Percentiles rank a stretch among this genome's conserved stretches.
phyloP scores from a whole-genome alignment of 2,797 vertebrate genomes.

The Leptatherina wallacei region DNA sequence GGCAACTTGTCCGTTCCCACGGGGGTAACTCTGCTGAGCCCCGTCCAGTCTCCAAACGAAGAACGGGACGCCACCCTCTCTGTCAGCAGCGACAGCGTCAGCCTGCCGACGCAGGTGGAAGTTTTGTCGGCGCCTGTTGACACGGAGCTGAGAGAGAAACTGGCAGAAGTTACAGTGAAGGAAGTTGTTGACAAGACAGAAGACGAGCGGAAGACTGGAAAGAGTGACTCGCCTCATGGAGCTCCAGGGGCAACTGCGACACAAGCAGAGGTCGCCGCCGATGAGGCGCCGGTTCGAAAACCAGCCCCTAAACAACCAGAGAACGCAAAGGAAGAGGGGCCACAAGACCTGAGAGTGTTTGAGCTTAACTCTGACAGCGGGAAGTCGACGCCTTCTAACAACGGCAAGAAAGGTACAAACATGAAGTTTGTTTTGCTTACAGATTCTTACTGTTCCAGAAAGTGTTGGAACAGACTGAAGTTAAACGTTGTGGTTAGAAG shows the following conservation, averaged over 20 bases:
- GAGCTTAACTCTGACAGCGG: conserved; percentile 98
- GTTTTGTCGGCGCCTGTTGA: conserved; percentile 63
- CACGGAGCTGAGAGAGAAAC: conserved; percentile 76
- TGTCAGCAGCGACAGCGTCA: conserved; percentile 91
- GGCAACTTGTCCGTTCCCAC: conserved; percentile 16
- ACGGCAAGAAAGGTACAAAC: conserved; percentile 94
- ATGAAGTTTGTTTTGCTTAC: not conserved
- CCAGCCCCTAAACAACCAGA: conserved; percentile 82
- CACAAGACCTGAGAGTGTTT: conserved; percentile 93
- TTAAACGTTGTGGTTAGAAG: not conserved
- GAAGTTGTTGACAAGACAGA: conserved; percentile 69
- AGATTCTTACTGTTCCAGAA: conserved; percentile 3
- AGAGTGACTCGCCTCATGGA: conserved; percentile 43
- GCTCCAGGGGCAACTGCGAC: conserved; percentile 40
- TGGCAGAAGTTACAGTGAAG: conserved; percentile 83
- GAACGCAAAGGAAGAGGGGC: conserved; percentile 86
- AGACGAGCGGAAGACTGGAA: conserved; percentile 56
- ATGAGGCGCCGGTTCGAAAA: conserved; percentile 34
- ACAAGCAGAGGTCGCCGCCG: conserved; percentile 36
- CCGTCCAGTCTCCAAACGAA: conserved; percentile 63
- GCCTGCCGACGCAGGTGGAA: conserved; percentile 91
- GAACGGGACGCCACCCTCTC: conserved; percentile 86
- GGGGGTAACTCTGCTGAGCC: conserved; percentile 53
- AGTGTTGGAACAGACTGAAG: not conserved
- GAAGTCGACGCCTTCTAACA: conserved; percentile 98